These are phyloP conservation scores for Macrochelys suwanniensis DNA, from an alignment of 2,797 vertebrate genomes.

Conservation along the genomic window DNA sequence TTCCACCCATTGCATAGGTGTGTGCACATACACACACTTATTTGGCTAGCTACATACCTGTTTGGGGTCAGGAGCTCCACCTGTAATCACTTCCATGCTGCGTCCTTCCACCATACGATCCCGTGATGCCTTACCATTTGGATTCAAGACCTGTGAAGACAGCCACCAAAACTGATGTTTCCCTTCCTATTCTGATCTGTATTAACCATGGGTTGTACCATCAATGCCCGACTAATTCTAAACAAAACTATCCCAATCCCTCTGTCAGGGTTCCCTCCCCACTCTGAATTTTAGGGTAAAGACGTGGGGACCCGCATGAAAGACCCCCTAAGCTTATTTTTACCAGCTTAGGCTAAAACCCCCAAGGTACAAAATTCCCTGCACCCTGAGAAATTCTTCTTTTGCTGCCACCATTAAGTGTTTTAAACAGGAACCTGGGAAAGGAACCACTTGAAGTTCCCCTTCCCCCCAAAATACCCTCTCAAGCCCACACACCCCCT, in stretches of 20 bases:
- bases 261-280: neutral
- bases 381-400: no score
- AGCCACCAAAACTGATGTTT: neutral
- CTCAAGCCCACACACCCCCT: no score
- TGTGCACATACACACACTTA: neutral
- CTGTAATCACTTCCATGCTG: neutral
- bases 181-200: neutral
- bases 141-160: slow-evolving; percentile 65
- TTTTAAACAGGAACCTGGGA: no score
- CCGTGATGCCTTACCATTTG: slow-evolving; percentile 25
- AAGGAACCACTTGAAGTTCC: no score
- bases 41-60: slow-evolving; percentile 34
- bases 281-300: no score
- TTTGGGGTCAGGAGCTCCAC: slow-evolving; percentile 41
- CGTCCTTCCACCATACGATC: neutral
- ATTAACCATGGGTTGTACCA: neutral
- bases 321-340: no score
- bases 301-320: no score
- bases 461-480: no score
- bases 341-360: no score
- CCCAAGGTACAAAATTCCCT: no score
- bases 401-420: no score
- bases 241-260: neutral
- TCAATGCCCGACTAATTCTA: neutral
- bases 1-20: neutral